A percentile compares a stretch with the other conserved stretches of the same genome.
Conservation (phyloP, 2,797 vertebrate genomes). For the Lithobates pipiens region DNA sequence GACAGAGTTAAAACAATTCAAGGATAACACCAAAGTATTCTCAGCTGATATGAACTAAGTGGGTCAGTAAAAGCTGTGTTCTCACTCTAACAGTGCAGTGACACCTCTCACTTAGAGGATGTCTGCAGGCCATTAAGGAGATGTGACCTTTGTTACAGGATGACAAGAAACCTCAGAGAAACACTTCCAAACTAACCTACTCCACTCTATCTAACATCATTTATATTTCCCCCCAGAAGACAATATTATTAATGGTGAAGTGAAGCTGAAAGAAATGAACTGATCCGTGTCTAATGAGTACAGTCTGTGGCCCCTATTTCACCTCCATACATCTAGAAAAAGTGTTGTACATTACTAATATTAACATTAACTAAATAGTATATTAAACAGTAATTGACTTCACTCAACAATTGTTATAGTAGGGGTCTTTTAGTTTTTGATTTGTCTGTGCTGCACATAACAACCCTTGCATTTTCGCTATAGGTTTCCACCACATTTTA, state of each 20-base stretch:
- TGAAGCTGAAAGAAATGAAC: not conserved
- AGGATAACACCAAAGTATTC: not conserved
- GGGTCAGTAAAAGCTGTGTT: not conserved
- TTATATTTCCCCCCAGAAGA: constrained; percentile 6
- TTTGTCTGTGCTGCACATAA: too few species aligned
- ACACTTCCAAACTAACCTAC: not conserved
- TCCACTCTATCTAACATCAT: constrained; percentile 4
- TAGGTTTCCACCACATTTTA: too few species aligned
- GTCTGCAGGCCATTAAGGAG: not conserved
- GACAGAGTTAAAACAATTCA: not conserved
- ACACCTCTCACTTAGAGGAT: not conserved
- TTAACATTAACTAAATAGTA: not conserved
- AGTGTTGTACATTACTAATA: not conserved
- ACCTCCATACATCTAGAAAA: not conserved
- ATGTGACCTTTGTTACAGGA: not conserved
- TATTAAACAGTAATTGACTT: not conserved
- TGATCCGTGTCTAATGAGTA: not conserved
- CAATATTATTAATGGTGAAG: constrained; percentile 2
- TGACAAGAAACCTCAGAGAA: not conserved
- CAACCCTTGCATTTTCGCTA: too few species aligned
- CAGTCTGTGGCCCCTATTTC: not conserved
- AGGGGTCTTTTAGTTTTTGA: too few species aligned
- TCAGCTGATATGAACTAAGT: not conserved
- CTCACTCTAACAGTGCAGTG: not conserved
- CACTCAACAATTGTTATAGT: not conserved